phyloP scores from a whole-genome alignment of 2,797 vertebrate genomes.

The Triplophysa bombifrons region DNA sequence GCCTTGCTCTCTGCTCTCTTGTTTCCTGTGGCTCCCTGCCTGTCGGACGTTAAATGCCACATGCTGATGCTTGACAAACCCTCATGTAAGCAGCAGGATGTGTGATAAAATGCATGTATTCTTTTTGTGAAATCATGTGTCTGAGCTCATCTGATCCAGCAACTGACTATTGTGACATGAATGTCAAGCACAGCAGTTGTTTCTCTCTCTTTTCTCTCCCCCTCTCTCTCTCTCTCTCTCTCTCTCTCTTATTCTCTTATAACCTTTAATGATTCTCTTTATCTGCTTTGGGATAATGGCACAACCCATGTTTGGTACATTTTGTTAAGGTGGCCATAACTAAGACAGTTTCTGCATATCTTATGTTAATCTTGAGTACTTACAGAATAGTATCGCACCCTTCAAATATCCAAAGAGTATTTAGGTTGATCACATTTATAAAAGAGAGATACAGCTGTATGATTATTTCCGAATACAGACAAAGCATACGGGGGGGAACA shows the following conservation, averaged over 20 bases:
- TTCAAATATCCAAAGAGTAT: too few relatives aligned
- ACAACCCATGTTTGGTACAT: too few relatives aligned
- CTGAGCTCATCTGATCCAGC: slow-evolving; percentile 1
- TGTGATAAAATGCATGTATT: slow-evolving; percentile 23
- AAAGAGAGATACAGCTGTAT: too few relatives aligned
- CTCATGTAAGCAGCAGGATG: slow-evolving; percentile 15
- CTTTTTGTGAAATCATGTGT: slow-evolving; percentile 8
- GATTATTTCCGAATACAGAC: too few relatives aligned
- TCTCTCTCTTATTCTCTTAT: neutral
- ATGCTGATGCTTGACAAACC: slow-evolving; percentile 26
- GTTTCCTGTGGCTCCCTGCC: slow-evolving; percentile 10
- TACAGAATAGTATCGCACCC: too few relatives aligned
- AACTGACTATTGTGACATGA: slow-evolving; percentile 1
- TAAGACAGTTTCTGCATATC: too few relatives aligned
- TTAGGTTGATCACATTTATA: too few relatives aligned
- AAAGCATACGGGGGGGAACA: too few relatives aligned
- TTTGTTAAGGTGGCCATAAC: too few relatives aligned
- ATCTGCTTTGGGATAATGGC: neutral
- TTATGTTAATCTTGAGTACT: too few relatives aligned
- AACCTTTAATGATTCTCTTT: neutral
- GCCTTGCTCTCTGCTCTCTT: neutral
- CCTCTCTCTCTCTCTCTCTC: neutral
- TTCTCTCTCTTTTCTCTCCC: neutral
- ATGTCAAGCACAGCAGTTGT: slow-evolving; percentile 1
- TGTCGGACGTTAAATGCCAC: slow-evolving; percentile 10